These are phyloP conservation scores for Drosophila rellima DNA, from an alignment of 2,888 invertebrate species.

Conservation along the genomic window DNA sequence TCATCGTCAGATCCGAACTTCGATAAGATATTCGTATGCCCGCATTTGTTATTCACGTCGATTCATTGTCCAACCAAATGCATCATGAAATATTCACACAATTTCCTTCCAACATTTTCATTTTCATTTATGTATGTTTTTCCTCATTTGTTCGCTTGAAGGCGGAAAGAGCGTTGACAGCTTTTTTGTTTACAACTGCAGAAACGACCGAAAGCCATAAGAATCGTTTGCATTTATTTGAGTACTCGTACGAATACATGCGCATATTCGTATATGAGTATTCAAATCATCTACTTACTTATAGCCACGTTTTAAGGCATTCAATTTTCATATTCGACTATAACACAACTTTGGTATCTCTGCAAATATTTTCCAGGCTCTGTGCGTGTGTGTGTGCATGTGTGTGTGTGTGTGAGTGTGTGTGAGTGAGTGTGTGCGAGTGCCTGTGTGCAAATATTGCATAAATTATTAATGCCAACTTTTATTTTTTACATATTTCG, in stretches of 20 bases:
- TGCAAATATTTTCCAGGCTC: conserved; percentile 57
- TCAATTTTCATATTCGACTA: conserved; percentile 71
- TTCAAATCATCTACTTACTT: conserved; percentile 64
- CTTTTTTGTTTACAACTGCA: conserved; percentile 66
- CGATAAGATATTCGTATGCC: conserved; percentile 61
- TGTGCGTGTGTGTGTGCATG: conserved; percentile 16
- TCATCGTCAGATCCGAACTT: neutral
- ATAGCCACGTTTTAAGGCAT: conserved; percentile 67
- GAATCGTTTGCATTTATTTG: conserved; percentile 60
- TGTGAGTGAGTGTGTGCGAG: conserved; percentile 1
- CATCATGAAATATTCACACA: conserved; percentile 60
- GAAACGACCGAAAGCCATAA: conserved; percentile 54
- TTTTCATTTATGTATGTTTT: conserved; percentile 39
- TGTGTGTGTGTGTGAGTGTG: conserved; percentile 17
- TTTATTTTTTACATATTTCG: conserved; percentile 80
- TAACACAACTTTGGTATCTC: conserved; percentile 38
- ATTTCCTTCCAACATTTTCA: conserved; percentile 35
- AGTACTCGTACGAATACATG: conserved; percentile 35
- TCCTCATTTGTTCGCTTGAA: conserved; percentile 9
- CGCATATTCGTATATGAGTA: conserved; percentile 26
- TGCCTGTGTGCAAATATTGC: conserved; percentile 66
- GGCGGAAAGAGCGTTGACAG: conserved; percentile 65
- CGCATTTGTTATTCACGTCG: conserved; percentile 47
- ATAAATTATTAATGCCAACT: conserved; percentile 79
- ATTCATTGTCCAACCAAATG: conserved; percentile 51